Conservation (phyloP, 1,140 invertebrate species). For the Ceratina japonica region DNA sequence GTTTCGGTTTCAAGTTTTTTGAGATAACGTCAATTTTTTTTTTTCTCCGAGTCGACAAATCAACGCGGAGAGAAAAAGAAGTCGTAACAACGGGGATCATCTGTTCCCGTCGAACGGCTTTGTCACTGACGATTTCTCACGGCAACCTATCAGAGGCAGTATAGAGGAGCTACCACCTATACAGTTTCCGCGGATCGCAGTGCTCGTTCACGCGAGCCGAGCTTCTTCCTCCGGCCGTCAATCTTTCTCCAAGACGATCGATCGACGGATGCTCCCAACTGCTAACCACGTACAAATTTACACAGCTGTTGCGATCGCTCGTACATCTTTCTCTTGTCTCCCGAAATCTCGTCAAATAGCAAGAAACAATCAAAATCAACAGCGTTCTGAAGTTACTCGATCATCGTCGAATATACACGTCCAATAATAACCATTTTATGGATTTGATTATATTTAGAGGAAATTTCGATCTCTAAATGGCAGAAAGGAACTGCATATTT, state of each 20-base stretch:
- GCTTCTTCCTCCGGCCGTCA: not conserved
- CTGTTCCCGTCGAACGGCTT: slow-evolving; percentile 5
- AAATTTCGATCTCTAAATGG: too few relatives aligned
- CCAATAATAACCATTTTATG: too few relatives aligned
- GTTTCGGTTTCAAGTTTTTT: not conserved
- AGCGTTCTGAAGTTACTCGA: too few relatives aligned
- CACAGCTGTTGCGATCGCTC: not conserved
- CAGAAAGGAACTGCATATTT: too few relatives aligned
- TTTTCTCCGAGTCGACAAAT: not conserved
- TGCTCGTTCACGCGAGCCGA: not conserved
- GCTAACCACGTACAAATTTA: not conserved
- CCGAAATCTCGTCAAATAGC: too few relatives aligned
- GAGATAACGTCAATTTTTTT: too few relatives aligned
- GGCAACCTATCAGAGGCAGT: not conserved
- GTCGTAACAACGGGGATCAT: slow-evolving; percentile 4
- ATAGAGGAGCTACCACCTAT: too few relatives aligned
- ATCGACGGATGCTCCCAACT: not conserved
- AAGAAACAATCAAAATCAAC: too few relatives aligned
- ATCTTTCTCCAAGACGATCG: not conserved
- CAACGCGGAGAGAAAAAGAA: not conserved
- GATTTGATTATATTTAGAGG: too few relatives aligned
- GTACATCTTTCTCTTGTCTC: too few relatives aligned
- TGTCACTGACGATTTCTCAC: slow-evolving; percentile 2
- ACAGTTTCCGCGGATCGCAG: not conserved
- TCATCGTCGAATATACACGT: too few relatives aligned